Evolutionary conservation across 2,797 vertebrate species (phyloP), one percentile per base, ranked within the genome.

Genomic region (Sciaenops ocellatus): DNA sequence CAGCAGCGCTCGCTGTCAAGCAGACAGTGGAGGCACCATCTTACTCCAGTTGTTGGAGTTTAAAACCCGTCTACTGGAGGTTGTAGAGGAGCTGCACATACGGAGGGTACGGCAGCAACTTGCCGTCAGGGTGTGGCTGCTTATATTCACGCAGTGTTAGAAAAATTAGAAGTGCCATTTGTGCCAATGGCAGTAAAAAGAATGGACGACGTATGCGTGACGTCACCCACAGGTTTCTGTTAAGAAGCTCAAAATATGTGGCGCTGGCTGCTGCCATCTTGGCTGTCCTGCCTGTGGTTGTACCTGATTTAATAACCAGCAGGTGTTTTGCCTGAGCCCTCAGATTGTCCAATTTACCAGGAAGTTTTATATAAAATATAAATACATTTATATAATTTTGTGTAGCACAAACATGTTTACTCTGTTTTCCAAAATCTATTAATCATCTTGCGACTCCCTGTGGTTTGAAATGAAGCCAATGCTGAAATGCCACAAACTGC

Each of bases 51-150:
- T 98, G 62, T 68, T 98, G 84, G 95, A 97, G 83, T 99, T 98
- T 80, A 98, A 96, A 96, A 95, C 95, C 30, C 93, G 83, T 83
- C 95, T 99, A 0, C 80, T 97, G n/a, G 97, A 99, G 83, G 93
- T 94, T 60, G 79, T 98, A 18, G 97, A 98, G 91, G 98, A 99
- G 82, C 93, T 99, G 77, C 96, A 96, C 62, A 96, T 98, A 78
- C 94, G 94, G 86, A 96, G 97, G 95, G 98, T 98, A 95, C 78
- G 86, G 64, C 60, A n/a, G 13, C 3, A 34, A 18, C 9, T 75
- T 60, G 3, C 1, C 5, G 3, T 51, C 22, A 55, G 6, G 47
- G 2, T 52, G n/a, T 56, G 6, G 9, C 44, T 47, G 46, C 65
- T 44, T 61, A 16, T 55, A 13, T 51, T 55, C 1, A 8, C 24